Evolutionary conservation across 2,888 invertebrate genomes (phyloP), one percentile per base, ranked within the genome.

Genomic region (Notodonta ziczac): DNA sequence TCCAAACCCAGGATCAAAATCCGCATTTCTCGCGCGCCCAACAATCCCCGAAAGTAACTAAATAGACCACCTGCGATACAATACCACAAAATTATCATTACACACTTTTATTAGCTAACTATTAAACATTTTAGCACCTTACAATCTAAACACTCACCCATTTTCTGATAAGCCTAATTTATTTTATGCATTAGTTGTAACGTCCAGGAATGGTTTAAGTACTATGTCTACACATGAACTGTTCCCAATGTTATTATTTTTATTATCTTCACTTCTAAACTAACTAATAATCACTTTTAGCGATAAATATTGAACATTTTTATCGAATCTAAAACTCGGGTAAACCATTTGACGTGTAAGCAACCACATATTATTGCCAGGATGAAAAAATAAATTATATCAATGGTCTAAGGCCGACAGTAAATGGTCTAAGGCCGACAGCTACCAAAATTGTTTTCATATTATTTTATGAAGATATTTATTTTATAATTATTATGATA

Each of bases 1-100:
- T 99, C 99, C 76, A 99, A 94, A 6, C 99, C 99, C 62, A 99
- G 95, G 88, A 99, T 99, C 77, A 99, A 94, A 90, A 99, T 99
- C 83, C 99, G 95, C 97, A 99, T 98, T 95, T 99, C 99, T 81
- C 99, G 97, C 71, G 98, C 98, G 54, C 99, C 99, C 86, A 99
- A 95, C 78, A 99, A 95, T 79, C 97, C 97, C 82, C 98, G 97
- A 94, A 99, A 99, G 93, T 99, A 99, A 94, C 98, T 98, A 89
- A 99, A 95, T 86, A 99, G 94, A 87, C 98, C 98, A 94, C 99
- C 99, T 98, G 91, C 54, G 95, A 95, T 24, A 70, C 57, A 65
- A 59, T 54, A 64, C 64, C 53, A 62, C 59, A 62, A 48, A 60
- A 46, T 62, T 65, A 63, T 57, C 57, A 56, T 58, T 69, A 67